Evolutionary conservation across 2,888 invertebrate genomes (phyloP), one percentile per base, ranked within the genome.

Genomic region (Drosophila siamana): DNA sequence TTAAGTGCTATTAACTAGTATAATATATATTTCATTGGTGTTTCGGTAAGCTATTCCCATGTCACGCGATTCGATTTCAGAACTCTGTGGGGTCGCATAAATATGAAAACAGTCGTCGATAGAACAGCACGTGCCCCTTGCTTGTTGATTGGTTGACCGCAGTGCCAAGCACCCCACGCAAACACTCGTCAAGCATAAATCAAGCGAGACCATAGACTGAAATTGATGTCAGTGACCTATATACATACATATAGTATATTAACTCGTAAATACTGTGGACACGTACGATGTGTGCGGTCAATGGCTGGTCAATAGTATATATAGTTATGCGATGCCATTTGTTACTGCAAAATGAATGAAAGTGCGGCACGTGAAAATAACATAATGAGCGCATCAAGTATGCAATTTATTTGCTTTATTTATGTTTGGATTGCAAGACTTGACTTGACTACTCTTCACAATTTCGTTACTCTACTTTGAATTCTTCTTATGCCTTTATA

Each of bases 281-380:
- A 51, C 16, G 40, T 59, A 33, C n/a, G n/a, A n/a, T 15, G 7
- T 7, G 41, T 59, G 52, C 56, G 64, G 60, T 79, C 66, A 79
- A 59, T 64, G 51, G 44, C 63, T 65, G 59, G 63, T 74, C 79
- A 78, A 59, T 65, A 52, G 54, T 44, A 63, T 63, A 63, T 44
- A 63, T 63, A 63, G 63, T 73, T 73, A 78, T 80, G 46, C 47
- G 38, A 77, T 73, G 63, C 60, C 60, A 65, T 72, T 72, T 77
- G 77, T 80, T 73, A 24, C 24, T 83, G 65, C 73, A 40, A 46
- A 66, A 26, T 26, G 26, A 26, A 26, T 26, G 26, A 6, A 26
- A 26, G 30, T 52, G 62, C 44, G 50, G 51, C 66, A 56, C 69
- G 65, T 71, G 75, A 36, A 61, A 55, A 46, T 38, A 36, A 61